Base-by-base conservation (phyloP, 2,797 vertebrate genomes). In the Luscinia luscinia region DNA sequence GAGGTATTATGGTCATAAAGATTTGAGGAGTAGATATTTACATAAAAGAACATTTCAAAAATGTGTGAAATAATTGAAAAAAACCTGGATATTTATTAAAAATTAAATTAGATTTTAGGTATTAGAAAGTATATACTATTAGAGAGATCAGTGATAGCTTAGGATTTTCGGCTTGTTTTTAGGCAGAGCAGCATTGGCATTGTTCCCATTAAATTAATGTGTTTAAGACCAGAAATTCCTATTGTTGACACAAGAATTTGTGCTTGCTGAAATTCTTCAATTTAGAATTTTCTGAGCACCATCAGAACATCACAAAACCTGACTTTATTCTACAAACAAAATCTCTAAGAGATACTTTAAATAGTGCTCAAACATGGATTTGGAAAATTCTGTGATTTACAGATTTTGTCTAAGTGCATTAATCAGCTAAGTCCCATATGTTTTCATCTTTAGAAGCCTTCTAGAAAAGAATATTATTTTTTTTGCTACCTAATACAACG, bases 81-180 rank as follows among this genome's bases (percentile, higher is more conserved):
- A 68, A 52, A 68, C 12, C 41, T 40, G 19, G 15, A 27, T 34
- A 41, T 11, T 27, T 81, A n/a, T 55, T 84, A 5, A 23, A 32
- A 85, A 94, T 79, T 21, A 40, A 20, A 1, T 6, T 34, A 24
- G 5, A 11, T n/a, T 58, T n/a, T 18, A 54, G 22, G 16, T 92
- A 48, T 9, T 0, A 0, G 15, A 22, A 76, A 69, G 3, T 17
- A 64, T 21, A 18, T 21, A 12, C 8, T 79, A 54, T 66, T 58
- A 62, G 30, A 62, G 26, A 57, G 4, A 63, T 9, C 8, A 4
- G 51, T 34, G 0, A 23, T 1, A 81, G 46, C 11, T 38, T 6
- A 66, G 15, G 26, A 66, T 78, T 63, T 76, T 76, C 36, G 69
- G 22, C 23, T 62, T n/a, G 8, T 72, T 78, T 78, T 17, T 45